phyloP scores from a whole-genome alignment of 1,140 invertebrate species.

The Drosophila varians region DNA sequence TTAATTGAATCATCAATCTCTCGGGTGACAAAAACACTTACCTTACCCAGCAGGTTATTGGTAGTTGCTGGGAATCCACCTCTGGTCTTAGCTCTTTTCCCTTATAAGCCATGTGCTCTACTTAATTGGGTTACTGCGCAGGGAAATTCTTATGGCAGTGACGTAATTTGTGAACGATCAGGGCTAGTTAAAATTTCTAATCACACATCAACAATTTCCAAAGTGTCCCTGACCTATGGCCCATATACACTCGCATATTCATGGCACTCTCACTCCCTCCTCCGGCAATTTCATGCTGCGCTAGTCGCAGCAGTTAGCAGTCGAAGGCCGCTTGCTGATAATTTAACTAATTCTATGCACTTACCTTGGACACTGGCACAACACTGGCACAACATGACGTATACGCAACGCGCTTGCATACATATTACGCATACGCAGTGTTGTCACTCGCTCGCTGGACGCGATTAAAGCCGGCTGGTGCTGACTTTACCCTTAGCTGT shows the following conservation, averaged over 20 bases:
- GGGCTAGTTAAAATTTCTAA: slow-evolving; percentile 10
- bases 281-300: slow-evolving; percentile 11
- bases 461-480: slow-evolving; percentile 18
- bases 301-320: slow-evolving; percentile 23
- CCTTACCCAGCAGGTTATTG: slow-evolving; percentile 7
- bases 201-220: neutral
- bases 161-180: too few species aligned
- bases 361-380: slow-evolving; percentile 51
- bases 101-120: slow-evolving; percentile 1
- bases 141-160: slow-evolving; percentile 11
- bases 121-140: slow-evolving; percentile 43
- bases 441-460: slow-evolving; percentile 26
- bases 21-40: slow-evolving; percentile 42
- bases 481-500: slow-evolving; percentile 27
- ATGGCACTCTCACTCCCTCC: neutral
- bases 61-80: too few species aligned
- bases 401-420: slow-evolving; percentile 54
- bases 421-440: slow-evolving; percentile 66
- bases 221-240: slow-evolving; percentile 34
- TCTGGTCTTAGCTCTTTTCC: slow-evolving; percentile 3
- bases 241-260: too few species aligned
- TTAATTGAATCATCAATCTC: slow-evolving; percentile 52
- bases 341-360: slow-evolving; percentile 38
- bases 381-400: slow-evolving; percentile 48
- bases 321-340: slow-evolving; percentile 40